Base-by-base conservation (phyloP, 2,888 invertebrate species). In the Euphydryas editha region DNA sequence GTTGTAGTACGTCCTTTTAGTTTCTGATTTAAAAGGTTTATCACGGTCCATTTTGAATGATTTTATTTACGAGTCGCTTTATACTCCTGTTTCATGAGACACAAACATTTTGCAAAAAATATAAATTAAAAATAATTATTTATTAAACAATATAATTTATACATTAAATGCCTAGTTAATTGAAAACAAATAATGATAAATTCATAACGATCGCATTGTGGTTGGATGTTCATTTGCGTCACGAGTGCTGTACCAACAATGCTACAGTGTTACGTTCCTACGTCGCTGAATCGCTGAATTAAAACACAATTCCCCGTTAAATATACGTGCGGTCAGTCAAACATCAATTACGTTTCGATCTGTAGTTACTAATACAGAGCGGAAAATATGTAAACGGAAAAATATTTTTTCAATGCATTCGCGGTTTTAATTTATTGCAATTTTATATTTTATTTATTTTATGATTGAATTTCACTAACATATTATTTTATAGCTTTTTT, bases 321-420 rank as follows among this genome's bases (percentile, higher is more conserved):
- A 65, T 59, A 56, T 58, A 51, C 54, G 24, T 65, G 65, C 59
- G 65, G 68, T 68, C 58, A 65, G 61, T 62, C 65, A 65, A 68
- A 65, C 62, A 65, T 65, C 65, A 62, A 65, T 65, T 67, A 64
- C 57, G 47, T 60, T 62, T 57, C 60, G 20, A 17, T 47, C 58
- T 20, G n/a, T 17, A 24, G 47, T 51, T 51, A 24, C 49, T 51
- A 51, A 51, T 51, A 51, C 49, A 24, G 21, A 51, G 49, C 49
- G 21, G 49, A 24, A 51, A 20, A 51, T n/a, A 54, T 54, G 30
- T 54, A 54, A 36, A 54, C 36, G 10, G 15, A 36, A 17, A 17
- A 36, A 54, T 36, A 15, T 36, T 54, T 54, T 36, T 36, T 51
- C 24, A 24, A 1, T 15, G 24, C 21, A 24, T 24, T 51, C 49